A percentile compares a stretch with the other conserved stretches of the same genome.
Evolutionary conservation across 2,888 invertebrate species (phyloP).

Genomic region (Melangyna quadrimaculata): DNA sequence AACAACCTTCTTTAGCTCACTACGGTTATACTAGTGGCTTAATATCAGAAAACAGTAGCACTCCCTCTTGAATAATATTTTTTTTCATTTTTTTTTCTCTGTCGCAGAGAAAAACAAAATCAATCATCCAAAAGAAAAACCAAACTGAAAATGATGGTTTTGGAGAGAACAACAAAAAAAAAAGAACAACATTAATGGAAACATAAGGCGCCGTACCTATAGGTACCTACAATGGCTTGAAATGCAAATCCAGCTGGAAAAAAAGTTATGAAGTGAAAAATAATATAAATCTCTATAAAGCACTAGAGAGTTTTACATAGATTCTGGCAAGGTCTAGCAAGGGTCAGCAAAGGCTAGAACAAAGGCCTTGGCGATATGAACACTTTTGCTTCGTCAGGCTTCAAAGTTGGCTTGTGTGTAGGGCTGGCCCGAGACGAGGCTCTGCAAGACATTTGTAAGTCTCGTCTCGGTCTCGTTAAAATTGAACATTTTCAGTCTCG

Average conservation of each 20-base stretch:
- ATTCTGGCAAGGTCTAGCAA: too few relatives aligned
- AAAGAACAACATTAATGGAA: constrained; percentile 14
- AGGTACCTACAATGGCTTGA: not conserved
- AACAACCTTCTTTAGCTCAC: not conserved
- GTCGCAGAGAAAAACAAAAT: constrained; percentile 29
- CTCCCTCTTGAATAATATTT: not conserved
- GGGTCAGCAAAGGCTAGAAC: too few relatives aligned
- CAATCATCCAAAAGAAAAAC: constrained; percentile 50
- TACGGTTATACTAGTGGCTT: not conserved
- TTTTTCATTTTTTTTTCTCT: not conserved
- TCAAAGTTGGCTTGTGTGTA: too few relatives aligned
- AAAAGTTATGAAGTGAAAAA: not conserved
- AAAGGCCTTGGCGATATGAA: too few relatives aligned
- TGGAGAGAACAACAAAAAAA: too few relatives aligned
- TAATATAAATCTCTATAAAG: too few relatives aligned
- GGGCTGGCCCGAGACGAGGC: too few relatives aligned
- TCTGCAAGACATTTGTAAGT: too few relatives aligned
- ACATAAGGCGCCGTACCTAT: not conserved
- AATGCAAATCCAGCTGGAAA: not conserved
- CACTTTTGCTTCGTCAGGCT: too few relatives aligned
- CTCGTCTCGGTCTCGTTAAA: too few relatives aligned
- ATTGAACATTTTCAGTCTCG: too few relatives aligned
- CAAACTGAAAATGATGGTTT: constrained; percentile 30
- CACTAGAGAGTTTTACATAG: too few relatives aligned
- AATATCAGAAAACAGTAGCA: not conserved